Percentiles rank a stretch among this genome's conserved stretches.
These are phyloP conservation scores for Petroica traversi DNA, from an alignment of 2,113 vertebrate species.

Conservation along the genomic window DNA sequence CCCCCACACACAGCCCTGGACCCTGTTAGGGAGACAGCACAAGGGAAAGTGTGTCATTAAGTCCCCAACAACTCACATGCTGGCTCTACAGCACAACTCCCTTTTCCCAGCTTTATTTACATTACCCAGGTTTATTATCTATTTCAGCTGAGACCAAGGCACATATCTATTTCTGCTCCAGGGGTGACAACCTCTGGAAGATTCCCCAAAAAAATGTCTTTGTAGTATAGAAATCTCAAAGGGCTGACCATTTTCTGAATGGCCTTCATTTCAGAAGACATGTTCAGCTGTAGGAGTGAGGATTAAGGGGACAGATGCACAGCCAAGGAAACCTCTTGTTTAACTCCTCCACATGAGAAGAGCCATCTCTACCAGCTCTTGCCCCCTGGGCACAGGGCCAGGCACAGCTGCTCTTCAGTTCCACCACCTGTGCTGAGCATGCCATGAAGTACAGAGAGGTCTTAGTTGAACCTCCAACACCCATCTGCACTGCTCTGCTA, in stretches of 20 bases:
- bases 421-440: neutral
- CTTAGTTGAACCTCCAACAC: neutral
- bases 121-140: neutral
- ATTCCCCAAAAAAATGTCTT: neutral
- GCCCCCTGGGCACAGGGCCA: neutral
- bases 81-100: neutral
- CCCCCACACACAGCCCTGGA: neutral
- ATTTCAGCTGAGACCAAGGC: neutral
- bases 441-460: neutral
- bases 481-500: neutral
- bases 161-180: neutral
- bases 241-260: neutral
- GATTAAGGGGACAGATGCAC: neutral
- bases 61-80: neutral
- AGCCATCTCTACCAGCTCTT: neutral
- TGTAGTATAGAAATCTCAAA: neutral
- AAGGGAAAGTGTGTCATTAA: neutral
- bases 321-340: neutral
- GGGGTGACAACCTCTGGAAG: neutral
- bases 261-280: neutral
- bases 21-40: accelerated
- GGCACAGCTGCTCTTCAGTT: neutral
- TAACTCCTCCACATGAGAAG: neutral
- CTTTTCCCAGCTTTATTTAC: neutral
- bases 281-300: neutral